phyloP scores from a whole-genome alignment of 2,888 invertebrate species.

The Chrysomela aeneicollis region DNA sequence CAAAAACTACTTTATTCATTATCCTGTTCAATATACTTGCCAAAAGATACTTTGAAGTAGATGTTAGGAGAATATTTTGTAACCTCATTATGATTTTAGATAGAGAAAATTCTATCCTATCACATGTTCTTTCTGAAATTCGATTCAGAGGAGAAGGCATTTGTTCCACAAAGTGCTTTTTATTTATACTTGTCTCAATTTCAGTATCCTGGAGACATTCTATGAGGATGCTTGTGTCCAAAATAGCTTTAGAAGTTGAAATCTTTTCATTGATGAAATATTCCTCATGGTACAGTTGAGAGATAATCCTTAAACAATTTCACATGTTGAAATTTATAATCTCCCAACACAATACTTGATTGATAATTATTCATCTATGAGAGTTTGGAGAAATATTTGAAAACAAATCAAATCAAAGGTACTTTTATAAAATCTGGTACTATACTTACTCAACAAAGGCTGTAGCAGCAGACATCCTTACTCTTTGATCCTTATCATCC shows the following conservation, averaged over 20 bases:
- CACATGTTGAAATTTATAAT: conserved; percentile 4
- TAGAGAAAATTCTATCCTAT: conserved; percentile 63
- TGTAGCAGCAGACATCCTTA: conserved; percentile 74
- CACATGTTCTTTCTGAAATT: conserved; percentile 50
- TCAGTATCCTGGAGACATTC: conserved; percentile 39
- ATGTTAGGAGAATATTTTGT: conserved; percentile 65
- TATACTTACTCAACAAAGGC: conserved; percentile 69
- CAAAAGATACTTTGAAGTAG: conserved; percentile 72
- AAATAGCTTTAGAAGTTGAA: conserved; percentile 64
- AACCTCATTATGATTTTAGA: conserved; percentile 66
- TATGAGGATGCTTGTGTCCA: conserved; percentile 24
- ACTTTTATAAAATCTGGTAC: no score
- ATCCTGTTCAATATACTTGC: no score
- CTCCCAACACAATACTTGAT: not conserved
- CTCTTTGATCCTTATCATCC: conserved; percentile 79
- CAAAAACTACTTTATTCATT: no score
- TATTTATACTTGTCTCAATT: conserved; percentile 50
- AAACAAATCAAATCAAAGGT: no score
- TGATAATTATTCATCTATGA: not conserved
- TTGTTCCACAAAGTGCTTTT: conserved; percentile 62
- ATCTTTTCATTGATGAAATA: conserved; percentile 65
- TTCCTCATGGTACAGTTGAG: conserved; percentile 60
- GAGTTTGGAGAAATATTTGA: no score
- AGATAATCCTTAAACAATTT: conserved; percentile 61
- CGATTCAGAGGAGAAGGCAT: conserved; percentile 64